Evolutionary conservation across 2,113 vertebrate genomes (phyloP).

Genomic region (Scalopus aquaticus): DNA sequence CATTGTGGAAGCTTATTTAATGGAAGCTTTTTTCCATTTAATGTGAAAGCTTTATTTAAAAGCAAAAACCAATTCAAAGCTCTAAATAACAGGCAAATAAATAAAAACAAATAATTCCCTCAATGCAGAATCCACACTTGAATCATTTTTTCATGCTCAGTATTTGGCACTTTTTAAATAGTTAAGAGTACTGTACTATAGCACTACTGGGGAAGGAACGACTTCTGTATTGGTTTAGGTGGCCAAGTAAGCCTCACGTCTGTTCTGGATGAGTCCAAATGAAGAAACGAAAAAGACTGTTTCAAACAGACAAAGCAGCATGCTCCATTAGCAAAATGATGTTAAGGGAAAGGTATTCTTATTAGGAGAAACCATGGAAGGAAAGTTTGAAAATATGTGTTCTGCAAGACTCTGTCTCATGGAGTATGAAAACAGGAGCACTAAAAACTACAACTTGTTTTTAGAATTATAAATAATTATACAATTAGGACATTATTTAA

Average conservation of each 20-base stretch:
- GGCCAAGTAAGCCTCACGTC: neutral
- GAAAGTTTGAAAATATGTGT: too few relatives aligned
- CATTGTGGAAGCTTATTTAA: neutral
- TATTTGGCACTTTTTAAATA: neutral
- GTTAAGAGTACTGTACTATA: too few relatives aligned
- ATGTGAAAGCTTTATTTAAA: too few relatives aligned
- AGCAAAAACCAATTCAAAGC: neutral
- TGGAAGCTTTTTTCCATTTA: too few relatives aligned
- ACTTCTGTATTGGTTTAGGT: neutral
- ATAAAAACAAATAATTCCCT: neutral
- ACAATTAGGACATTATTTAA: neutral
- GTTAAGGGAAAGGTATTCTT: too few relatives aligned
- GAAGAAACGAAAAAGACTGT: neutral
- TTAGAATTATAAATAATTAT: neutral
- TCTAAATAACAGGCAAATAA: neutral
- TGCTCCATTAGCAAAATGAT: too few relatives aligned
- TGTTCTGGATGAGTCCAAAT: neutral
- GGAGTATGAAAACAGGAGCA: too few relatives aligned
- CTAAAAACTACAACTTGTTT: neutral
- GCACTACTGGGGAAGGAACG: neutral
- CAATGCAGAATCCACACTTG: neutral
- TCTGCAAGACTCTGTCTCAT: too few relatives aligned
- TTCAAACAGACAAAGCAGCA: neutral
- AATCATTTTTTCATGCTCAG: neutral
- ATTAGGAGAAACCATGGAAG: too few relatives aligned